A percentile compares a stretch with the other conserved stretches of the same genome.
Evolutionary conservation across 2,113 vertebrate species (phyloP).

Genomic region (Barnardius zonarius): DNA sequence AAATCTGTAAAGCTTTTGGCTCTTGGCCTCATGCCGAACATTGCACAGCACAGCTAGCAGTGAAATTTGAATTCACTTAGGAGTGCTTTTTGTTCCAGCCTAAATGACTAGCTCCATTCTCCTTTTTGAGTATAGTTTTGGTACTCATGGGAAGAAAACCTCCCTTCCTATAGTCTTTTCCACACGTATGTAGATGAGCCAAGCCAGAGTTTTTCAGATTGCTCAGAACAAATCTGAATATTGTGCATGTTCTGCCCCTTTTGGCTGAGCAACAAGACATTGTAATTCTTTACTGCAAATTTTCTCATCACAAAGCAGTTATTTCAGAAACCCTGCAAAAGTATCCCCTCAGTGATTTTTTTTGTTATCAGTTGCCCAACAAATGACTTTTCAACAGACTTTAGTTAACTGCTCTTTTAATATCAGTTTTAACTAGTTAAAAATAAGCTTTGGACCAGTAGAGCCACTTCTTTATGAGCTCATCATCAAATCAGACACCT

Average conservation of each 20-base stretch:
- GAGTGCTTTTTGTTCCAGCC: not conserved
- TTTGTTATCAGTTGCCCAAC: not conserved
- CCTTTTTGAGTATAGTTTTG: not conserved
- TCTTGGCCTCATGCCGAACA: not conserved
- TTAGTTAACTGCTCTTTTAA: not conserved
- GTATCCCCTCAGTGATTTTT: not conserved
- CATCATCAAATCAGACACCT: not conserved
- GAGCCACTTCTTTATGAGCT: not conserved
- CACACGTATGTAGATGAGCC: not conserved
- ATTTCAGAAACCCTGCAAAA: not conserved
- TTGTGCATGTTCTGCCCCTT: not conserved
- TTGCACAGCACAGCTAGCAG: not conserved
- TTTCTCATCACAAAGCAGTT: not conserved
- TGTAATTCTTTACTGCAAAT: not conserved
- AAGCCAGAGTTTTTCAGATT: fast-evolving
- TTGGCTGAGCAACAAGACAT: not conserved
- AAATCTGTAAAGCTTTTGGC: not conserved
- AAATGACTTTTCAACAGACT: not conserved
- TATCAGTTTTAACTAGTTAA: not conserved
- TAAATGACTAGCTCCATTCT: not conserved
- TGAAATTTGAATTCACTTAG: not conserved
- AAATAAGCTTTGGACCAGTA: not conserved
- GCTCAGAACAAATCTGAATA: not conserved
- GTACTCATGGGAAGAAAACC: not conserved
- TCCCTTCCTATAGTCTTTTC: not conserved